These are phyloP conservation scores for Thera obeliscata DNA, from an alignment of 2,888 invertebrate genomes.

Conservation along the genomic window DNA sequence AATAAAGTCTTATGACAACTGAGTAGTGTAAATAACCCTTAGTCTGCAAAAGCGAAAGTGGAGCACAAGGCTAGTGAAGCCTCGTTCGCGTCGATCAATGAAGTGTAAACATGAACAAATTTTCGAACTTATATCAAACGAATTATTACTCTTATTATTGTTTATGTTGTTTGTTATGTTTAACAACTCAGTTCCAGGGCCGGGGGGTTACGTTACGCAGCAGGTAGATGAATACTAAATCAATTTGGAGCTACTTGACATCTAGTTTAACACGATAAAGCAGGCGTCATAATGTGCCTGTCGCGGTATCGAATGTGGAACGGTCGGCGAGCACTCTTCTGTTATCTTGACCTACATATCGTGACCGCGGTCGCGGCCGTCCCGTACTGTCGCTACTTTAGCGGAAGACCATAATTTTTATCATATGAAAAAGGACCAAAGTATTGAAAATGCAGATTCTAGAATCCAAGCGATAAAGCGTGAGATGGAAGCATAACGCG, in stretches of 20 bases:
- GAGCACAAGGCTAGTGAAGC: slow-evolving; percentile 59
- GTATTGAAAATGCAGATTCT: slow-evolving; percentile 10
- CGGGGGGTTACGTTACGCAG: background rate
- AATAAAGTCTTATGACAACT: slow-evolving; percentile 34
- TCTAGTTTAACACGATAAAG: slow-evolving; percentile 16
- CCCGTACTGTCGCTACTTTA: slow-evolving; percentile 47
- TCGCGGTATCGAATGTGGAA: slow-evolving; percentile 56
- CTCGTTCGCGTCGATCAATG: slow-evolving; percentile 57
- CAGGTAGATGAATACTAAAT: slow-evolving; percentile 2
- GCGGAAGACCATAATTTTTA: slow-evolving; percentile 65
- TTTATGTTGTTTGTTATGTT: background rate
- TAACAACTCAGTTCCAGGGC: background rate
- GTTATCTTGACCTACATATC: slow-evolving; percentile 76
- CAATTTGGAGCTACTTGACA: slow-evolving; percentile 6
- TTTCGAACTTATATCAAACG: slow-evolving; percentile 34
- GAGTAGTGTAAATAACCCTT: slow-evolving; percentile 56
- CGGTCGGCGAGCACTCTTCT: slow-evolving; percentile 60
- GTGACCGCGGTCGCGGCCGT: slow-evolving; percentile 67
- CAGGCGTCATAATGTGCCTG: slow-evolving; percentile 29
- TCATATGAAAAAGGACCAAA: slow-evolving; percentile 38
- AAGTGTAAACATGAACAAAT: slow-evolving; percentile 46
- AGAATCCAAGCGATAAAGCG: background rate
- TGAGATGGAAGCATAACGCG: background rate
- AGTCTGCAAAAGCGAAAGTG: slow-evolving; percentile 63
- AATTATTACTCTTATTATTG: background rate